Conservation (phyloP, 2,888 invertebrate species). For the Macrosiphum euphorbiae region DNA sequence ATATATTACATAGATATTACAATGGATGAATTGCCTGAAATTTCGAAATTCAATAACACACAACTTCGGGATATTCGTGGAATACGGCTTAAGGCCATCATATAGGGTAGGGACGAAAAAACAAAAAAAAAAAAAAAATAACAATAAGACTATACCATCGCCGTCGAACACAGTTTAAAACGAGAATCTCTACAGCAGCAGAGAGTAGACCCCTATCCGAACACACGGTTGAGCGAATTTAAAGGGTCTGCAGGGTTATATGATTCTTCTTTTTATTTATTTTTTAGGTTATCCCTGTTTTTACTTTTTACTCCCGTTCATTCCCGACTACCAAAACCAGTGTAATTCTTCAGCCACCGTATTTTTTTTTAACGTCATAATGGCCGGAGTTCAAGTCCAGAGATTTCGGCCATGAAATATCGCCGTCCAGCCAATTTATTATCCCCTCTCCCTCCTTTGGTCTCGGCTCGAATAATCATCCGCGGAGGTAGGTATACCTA, state of each 20-base stretch:
- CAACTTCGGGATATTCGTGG: not conserved
- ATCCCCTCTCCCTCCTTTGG: not conserved
- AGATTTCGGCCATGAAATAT: slow-evolving; percentile 57
- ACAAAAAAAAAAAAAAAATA: not conserved
- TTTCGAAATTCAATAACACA: slow-evolving; percentile 38
- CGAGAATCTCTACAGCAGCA: slow-evolving; percentile 29
- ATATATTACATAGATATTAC: not conserved
- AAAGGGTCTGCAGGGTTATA: slow-evolving; percentile 50
- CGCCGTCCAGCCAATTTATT: slow-evolving; percentile 45
- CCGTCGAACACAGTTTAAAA: slow-evolving; percentile 53
- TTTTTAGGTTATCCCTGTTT: slow-evolving; percentile 52
- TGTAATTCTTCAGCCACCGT: slow-evolving; percentile 45
- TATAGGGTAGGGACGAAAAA: not conserved
- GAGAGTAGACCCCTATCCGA: not conserved
- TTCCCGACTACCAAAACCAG: not conserved
- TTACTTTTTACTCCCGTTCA: slow-evolving; percentile 9
- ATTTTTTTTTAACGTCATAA: slow-evolving; percentile 42
- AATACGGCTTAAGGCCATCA: slow-evolving; percentile 8
- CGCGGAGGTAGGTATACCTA: not conserved
- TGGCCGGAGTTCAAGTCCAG: slow-evolving; percentile 56
- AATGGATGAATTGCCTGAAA: not conserved
- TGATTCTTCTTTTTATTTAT: slow-evolving; percentile 50
- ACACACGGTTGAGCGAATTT: slow-evolving; percentile 54
- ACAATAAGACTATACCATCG: not conserved
- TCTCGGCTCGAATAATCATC: not conserved